Base-by-base conservation (phyloP, 2,888 invertebrate genomes). In the Eupsilia transversa region DNA sequence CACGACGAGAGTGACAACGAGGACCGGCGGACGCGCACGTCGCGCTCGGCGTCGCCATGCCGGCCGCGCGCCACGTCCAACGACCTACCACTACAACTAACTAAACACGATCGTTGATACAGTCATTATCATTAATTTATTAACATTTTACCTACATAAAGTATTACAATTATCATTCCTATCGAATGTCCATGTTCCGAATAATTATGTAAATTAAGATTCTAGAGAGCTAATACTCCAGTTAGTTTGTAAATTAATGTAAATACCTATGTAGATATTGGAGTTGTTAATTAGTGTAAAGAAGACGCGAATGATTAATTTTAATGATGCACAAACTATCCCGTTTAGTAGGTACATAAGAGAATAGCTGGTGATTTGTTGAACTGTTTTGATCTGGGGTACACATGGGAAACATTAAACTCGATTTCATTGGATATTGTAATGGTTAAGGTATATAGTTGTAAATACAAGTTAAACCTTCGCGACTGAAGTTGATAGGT, bases 1-100 rank as follows among this genome's bases (percentile, higher is more conserved):
- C 98, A 98, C 91, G 98, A 98, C 87, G 97, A 97, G 87, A 97
- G 97, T 66, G 98, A 98, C 84, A 96, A 97, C 71, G 97, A 97
- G 81, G 95, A 93, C 73, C 94, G 92, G 79, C 91, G 92, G 90
- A 90, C 95, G 91, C 93, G 96, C 88, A 92, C 94, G 83, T 96
- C 97, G 43, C 95, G 95, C 83, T 96, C 96, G 78, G 95, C 95
- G 61, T 94, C 94, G 72, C 97, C 96, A 74, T 94, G 94, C 79
- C 96, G 92, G 54, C 91, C 90, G 78, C 91, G 88, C 27, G 76
- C 81, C 56, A 86, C 91, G 54, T 88, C 91, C 73, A 95, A 91
- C 83, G 97, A 97, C 91, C 96, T 97, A 89, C 98, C 98, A 30
- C 93, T 98, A 81, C 97, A 98, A 91, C 96, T 98, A 77, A 98